Base-by-base conservation (phyloP, 2,888 invertebrate species). In the Tetrapedia diversipes region DNA sequence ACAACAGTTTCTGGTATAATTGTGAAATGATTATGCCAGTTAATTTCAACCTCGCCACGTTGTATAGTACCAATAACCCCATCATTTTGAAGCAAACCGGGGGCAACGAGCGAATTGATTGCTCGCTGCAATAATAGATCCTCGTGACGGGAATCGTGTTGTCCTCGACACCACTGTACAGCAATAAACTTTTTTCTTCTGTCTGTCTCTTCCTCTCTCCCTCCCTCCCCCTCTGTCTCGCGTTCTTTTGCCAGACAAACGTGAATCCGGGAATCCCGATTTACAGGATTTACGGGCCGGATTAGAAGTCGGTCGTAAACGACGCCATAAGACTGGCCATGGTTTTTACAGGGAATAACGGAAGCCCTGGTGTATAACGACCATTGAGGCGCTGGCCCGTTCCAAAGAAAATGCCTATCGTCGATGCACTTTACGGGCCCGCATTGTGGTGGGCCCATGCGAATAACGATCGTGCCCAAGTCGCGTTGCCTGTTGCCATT, bases 391-490 rank as follows among this genome's bases (percentile, higher is more conserved):
- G 6, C 2, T 10, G 11, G 16, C 22, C n/a, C 47, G 8, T 47
- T 47, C 34, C 6, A 19, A 27, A 45, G 51, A 39, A 57, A 43
- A 39, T 47, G 16, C 24, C 29, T 24, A 45, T 54, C 45, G 27
- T 61, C 14, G 70, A 29, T 78, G 71, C 77, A 54, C 78, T 76
- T 77, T 66, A 63, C 47, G 34, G 41, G 19, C 45, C 54, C 19
- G 61, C 57, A 57, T 66, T 54, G 24, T 27, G 45, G n/a, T n/a
- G n/a, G n/a, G 43, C 24, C 45, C 45, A 60, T 27, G 43, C 56
- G 63, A 74, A 61, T 77, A 75, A 69, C 60, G 56, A 65, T 75
- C 75, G 75, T 69, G 77, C 53, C 24, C 63, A 64, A 74, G n/a
- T 73, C 69, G 43, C 37, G 29, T 57, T 43, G 47, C 24, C 69